Base-by-base conservation (phyloP, 1,140 invertebrate species). In the Bombus haemorrhoidalis region DNA sequence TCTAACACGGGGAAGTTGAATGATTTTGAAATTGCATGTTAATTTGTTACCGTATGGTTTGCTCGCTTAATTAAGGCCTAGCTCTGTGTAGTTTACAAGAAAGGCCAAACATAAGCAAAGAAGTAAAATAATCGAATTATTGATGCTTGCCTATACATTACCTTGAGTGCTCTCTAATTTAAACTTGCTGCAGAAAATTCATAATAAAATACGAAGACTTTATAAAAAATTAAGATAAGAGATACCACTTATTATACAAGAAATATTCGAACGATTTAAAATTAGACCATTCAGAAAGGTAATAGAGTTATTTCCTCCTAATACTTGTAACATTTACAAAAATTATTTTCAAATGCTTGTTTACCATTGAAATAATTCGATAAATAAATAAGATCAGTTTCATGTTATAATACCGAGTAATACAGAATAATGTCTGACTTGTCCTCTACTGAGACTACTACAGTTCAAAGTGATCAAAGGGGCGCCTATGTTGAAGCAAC, bases 71-170 rank as follows among this genome's bases (percentile, higher is more conserved):
- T 78, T 43, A 78, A 78, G n/a, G 1, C 43, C 13, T 64, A 41
- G 37, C 37, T 34, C n/a, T n/a, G 6, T 39, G 12, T 28, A 66
- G 62, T 66, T 78, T 43, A 22, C 59, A 43, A 22, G 28, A 57
- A 13, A 41, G 4, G 41, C 4, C 32, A 47, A 79, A 79, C 32
- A 68, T 62, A 62, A 25, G 22, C 62, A 32, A 66, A 68, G 32
- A 22, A 32, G 59, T 25, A 37, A 71, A 53, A 80, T 80, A 80
- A 80, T 80, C 34, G 4, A 41, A 80, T 80, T 80, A 57, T 71
- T 1, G 66, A 22, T 39, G 43, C 15, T 25, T 53, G 10, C 15
- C 32, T 53, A 12, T 15, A 68, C 10, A 12, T n/a, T 22, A 34
- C 1, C 3, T 8, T 6, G 34, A n/a, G 9, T 57, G 25, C 43